These are phyloP conservation scores for Pachyramphus minor DNA, from an alignment of 2,113 vertebrate species.

Conservation along the genomic window DNA sequence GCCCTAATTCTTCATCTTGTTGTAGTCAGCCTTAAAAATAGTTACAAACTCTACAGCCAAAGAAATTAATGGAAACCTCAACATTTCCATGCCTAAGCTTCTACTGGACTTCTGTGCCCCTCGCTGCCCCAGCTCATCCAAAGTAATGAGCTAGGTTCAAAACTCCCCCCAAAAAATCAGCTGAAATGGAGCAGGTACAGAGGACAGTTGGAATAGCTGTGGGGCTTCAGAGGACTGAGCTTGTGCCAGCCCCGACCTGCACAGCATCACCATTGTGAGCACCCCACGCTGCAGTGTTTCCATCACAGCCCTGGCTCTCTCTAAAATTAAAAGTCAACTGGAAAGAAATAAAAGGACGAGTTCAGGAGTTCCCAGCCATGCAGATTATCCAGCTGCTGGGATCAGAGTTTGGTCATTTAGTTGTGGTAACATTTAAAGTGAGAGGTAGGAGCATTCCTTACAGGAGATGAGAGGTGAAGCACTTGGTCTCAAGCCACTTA, in stretches of 20 bases:
- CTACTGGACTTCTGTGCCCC: not conserved
- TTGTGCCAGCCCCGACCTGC: not conserved
- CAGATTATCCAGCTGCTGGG: not conserved
- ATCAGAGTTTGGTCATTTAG: not conserved
- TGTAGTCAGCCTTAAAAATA: not conserved
- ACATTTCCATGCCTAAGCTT: not conserved
- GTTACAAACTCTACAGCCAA: not conserved
- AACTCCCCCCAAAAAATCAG: not conserved
- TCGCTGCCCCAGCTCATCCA: rapidly evolving
- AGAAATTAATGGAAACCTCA: not conserved
- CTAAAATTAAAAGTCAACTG: not conserved
- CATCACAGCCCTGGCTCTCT: not conserved
- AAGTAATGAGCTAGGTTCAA: not conserved
- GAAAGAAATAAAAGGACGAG: not conserved
- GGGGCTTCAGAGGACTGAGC: not conserved
- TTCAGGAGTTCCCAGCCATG: not conserved
- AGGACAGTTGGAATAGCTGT: not conserved
- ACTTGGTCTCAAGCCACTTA: not conserved
- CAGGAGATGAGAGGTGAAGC: not conserved
- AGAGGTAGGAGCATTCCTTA: not conserved
- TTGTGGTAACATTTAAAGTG: not conserved
- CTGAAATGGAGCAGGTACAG: not conserved
- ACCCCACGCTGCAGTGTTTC: rapidly evolving
- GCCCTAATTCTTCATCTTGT: not conserved
- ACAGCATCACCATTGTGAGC: not conserved